Evolutionary conservation across 2,888 invertebrate species (phyloP), one percentile per base, ranked within the genome.

Genomic region (Chalcosyrphus nemorum): DNA sequence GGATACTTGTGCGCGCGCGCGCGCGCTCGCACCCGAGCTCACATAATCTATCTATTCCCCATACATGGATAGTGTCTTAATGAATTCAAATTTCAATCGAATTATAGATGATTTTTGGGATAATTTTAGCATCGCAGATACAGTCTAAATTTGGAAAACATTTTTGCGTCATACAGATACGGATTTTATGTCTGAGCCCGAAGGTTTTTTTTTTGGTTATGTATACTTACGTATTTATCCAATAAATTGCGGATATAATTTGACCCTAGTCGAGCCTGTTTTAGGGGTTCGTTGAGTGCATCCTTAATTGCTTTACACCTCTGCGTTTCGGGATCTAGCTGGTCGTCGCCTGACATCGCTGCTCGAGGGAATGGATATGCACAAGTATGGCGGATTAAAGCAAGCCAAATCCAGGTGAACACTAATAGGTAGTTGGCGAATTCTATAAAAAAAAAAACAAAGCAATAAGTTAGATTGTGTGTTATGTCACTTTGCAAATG

Each of bases 341-440:
- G 4, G 38, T 50, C 41, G 24, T 24, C 47, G 71, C 7, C 21
- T 13, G 24, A 45, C 70, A 70, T 77, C 27, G 35, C 54, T 32
- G 43, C 5, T 13, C 45, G 24, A 7, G 38, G 15, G 2, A 70
- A 9, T 19, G 76, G 70, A 19, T 70, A 77, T 7, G 77, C 77
- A 43, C 32, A 70, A 52, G 61, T 77, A 15, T 35, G 54, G 45
- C 43, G 70, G 24, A 61, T 70, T 35, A 45, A n/a, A 21, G 54
- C 52, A 3, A 77, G 61, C 72, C 80, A 72, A 72, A 80, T 72
- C 57, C 65, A 80, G 57, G 50, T 50, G 32, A 72, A 66, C 29
- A 65, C 32, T 50, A 72, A 32, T 13, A 80, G 57, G 50, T 32
- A 56, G 41, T 66, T 57, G 72, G 50, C 41, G 27, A 80, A 45